A percentile compares a stretch with the other conserved stretches of the same genome.
phyloP scores from a whole-genome alignment of 2,797 vertebrate species.

The Ctenochaetus hawaiiensis region DNA sequence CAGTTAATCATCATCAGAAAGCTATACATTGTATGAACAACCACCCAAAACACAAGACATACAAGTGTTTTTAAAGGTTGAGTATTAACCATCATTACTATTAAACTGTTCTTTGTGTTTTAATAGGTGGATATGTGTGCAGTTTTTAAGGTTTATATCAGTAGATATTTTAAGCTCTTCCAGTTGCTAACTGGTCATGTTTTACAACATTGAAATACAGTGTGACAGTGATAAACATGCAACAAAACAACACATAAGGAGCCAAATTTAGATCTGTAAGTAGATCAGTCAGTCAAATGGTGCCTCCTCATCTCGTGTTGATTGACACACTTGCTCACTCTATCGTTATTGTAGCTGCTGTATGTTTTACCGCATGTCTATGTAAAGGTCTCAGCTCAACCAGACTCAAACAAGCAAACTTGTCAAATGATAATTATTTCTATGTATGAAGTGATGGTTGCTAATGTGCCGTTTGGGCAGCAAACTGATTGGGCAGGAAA shows the following conservation, averaged over 20 bases:
- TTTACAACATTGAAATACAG: not conserved
- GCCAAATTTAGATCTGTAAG: conserved; percentile 16
- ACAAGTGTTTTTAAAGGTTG: not conserved
- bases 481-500: conserved; percentile 14
- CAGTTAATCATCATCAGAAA: too few relatives aligned
- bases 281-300: conserved; percentile 12
- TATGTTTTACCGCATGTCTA: not conserved
- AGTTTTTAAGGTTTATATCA: conserved; percentile 1
- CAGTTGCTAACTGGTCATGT: not conserved
- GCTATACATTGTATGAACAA: not conserved
- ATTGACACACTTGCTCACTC: not conserved
- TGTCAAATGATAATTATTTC: conserved; percentile 21
- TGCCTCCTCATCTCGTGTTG: not conserved
- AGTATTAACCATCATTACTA: not conserved
- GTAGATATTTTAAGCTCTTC: not conserved
- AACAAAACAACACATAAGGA: conserved; percentile 5
- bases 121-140: not conserved
- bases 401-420: conserved; percentile 8
- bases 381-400: not conserved
- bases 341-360: not conserved
- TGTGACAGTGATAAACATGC: conserved; percentile 16
- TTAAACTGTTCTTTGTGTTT: not conserved
- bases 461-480: conserved; percentile 13
- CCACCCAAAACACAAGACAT: not conserved
- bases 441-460: conserved; percentile 2